Evolutionary conservation across 2,888 invertebrate genomes (phyloP).

Genomic region (Calliopum simillimum): DNA sequence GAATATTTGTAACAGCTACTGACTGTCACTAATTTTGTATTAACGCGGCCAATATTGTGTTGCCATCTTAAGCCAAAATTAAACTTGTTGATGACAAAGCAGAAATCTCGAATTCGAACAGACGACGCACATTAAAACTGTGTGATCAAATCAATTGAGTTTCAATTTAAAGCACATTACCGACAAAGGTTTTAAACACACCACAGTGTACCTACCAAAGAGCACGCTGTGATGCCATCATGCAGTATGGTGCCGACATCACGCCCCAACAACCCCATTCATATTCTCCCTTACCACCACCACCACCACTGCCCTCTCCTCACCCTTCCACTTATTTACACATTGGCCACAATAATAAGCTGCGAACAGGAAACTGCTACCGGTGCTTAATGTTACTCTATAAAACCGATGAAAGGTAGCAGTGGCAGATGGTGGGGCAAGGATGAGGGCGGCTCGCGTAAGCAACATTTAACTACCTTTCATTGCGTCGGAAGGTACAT

Average conservation of each 20-base stretch:
- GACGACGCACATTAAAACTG: conserved; percentile 8
- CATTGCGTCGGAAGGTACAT: background rate
- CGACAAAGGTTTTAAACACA: conserved; percentile 34
- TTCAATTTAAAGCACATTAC: conserved; percentile 48
- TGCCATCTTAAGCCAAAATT: background rate
- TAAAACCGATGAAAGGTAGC: background rate
- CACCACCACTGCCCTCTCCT: too few relatives aligned
- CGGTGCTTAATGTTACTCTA: conserved; percentile 19
- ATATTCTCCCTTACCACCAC: background rate
- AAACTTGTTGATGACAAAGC: conserved; percentile 7
- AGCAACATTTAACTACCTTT: conserved; percentile 14
- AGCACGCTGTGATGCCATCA: background rate
- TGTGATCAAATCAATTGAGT: conserved; percentile 37
- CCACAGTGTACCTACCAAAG: conserved; percentile 20
- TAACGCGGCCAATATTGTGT: too few relatives aligned
- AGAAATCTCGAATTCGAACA: conserved; percentile 9
- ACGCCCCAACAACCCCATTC: background rate
- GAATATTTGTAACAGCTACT: background rate
- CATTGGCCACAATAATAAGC: conserved; percentile 26
- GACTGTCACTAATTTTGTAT: background rate
- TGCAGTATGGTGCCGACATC: too few relatives aligned
- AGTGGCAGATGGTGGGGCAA: background rate
- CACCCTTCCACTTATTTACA: too few relatives aligned
- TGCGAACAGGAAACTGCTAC: conserved; percentile 2
- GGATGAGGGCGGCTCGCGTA: background rate